Evolutionary conservation across 2,113 vertebrate genomes (phyloP).

Genomic region (Lophura nycthemera): DNA sequence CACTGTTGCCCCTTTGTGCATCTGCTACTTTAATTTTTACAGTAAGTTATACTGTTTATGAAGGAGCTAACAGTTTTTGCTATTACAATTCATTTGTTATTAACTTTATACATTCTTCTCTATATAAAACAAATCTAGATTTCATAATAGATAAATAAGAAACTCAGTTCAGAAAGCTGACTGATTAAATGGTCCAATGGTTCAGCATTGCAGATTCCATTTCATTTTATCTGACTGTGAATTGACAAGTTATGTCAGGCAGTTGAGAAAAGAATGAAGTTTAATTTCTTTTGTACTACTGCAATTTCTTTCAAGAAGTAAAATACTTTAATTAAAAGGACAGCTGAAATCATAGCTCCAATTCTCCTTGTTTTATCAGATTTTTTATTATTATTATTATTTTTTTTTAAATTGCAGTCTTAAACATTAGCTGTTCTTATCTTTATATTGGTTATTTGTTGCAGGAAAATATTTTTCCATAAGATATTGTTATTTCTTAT

Average conservation of each 20-base stretch:
- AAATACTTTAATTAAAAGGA: slow-evolving; percentile 36
- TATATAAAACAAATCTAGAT: not conserved
- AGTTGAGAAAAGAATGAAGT: not conserved
- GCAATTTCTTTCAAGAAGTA: not conserved
- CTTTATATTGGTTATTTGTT: not conserved
- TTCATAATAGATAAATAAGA: not conserved
- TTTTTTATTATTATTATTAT: not conserved
- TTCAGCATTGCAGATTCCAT: not conserved
- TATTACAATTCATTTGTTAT: not conserved
- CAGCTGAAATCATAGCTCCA: slow-evolving; percentile 9
- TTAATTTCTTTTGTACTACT: slow-evolving; percentile 1
- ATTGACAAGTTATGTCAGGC: slow-evolving; percentile 14
- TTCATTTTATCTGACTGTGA: slow-evolving; percentile 9
- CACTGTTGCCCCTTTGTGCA: not conserved
- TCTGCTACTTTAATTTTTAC: not conserved
- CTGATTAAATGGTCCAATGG: slow-evolving; percentile 4
- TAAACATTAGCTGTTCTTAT: not conserved
- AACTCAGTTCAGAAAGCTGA: not conserved
- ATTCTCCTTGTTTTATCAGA: not conserved
- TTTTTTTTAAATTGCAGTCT: not conserved
- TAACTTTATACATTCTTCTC: not conserved
- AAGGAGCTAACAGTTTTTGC: not conserved
- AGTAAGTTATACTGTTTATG: not conserved
- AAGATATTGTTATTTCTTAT: not conserved
- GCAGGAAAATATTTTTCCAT: not conserved